Base-by-base conservation (phyloP, 64 coral and sea anemone species). In the Porites australiensis region DNA sequence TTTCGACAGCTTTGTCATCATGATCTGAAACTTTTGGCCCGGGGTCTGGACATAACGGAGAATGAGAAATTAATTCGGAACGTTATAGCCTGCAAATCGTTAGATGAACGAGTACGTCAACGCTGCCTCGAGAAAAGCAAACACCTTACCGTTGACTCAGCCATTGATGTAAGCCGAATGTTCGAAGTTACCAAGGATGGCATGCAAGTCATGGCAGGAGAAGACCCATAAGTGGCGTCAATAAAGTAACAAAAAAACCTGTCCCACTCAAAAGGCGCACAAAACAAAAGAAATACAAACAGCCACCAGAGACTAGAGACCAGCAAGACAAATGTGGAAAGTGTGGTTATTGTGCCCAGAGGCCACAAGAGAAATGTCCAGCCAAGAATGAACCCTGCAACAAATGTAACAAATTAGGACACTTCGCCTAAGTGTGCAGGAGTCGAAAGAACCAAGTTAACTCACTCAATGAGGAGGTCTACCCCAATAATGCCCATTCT, bases 351-450 rank as follows among this genome's bases (percentile, higher is more conserved):
- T 60, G 60, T 8, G 21, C 66, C 1, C 63, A 91, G 21, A 91
- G 83, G 43, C 67, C 50, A 55, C 64, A 91, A 60, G 67, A 44
- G 44, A 92, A 83, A 70, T 50, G 37, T 83, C 19, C 66, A 69
- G 76, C 44, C 51, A 93, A 77, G 16, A 65, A 78, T 77, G 43
- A 87, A 64, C 20, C 50, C 2, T 93, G 90, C 18, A 50, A 76
- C 9, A 87, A 69, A n/a, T 93, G 82, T 63, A 63, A 54, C 0
- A 93, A 65, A 19, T 19, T 78, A 19, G 74, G 81, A 27, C 90
- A 93, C 16, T 93, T 86, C 44, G 72, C 55, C 45, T 2, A 64
- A 75, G 90, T 85, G 55, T 93, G 91, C 63, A 87, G 44, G n/a
- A 87, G 82, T 60, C 44, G 37, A 49, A 85, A 16, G 18, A 86